Evolutionary conservation across 1,140 invertebrate species (phyloP).

Genomic region (Odontomachus brunneus): DNA sequence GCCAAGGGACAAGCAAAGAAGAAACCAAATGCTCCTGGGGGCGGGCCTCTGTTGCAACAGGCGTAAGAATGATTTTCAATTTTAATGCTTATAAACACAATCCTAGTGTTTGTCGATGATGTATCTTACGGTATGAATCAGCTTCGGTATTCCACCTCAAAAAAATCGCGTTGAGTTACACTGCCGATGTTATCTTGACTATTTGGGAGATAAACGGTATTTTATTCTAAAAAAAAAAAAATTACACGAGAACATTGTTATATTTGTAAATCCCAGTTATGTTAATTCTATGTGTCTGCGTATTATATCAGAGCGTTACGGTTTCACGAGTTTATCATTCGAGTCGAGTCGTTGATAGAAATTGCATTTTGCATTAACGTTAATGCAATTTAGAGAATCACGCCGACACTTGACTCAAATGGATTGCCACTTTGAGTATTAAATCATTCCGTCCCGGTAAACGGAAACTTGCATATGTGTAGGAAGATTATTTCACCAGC

Average conservation of each 20-base stretch:
- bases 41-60: conserved; percentile 85
- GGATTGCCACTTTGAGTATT: background rate
- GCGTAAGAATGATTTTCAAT: conserved; percentile 77
- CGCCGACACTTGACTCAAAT: conserved; percentile 7
- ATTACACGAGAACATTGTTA: too few relatives aligned
- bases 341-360: background rate
- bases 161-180: too few relatives aligned
- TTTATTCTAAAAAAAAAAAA: background rate
- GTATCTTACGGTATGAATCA: too few relatives aligned
- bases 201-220: background rate
- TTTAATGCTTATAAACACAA: background rate
- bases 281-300: too few relatives aligned
- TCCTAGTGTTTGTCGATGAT: background rate
- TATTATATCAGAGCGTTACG: too few relatives aligned
- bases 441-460: background rate
- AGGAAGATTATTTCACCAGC: conserved; percentile 8
- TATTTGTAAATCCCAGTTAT: too few relatives aligned
- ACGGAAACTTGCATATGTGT: background rate
- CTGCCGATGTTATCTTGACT: too few relatives aligned
- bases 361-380: background rate
- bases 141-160: too few relatives aligned
- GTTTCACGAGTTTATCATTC: too few relatives aligned
- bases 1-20: conserved; percentile 81
- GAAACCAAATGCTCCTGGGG: conserved; percentile 79
- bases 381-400: background rate